Base-by-base conservation (phyloP, 2,113 vertebrate genomes). In the Ammospiza nelsoni region DNA sequence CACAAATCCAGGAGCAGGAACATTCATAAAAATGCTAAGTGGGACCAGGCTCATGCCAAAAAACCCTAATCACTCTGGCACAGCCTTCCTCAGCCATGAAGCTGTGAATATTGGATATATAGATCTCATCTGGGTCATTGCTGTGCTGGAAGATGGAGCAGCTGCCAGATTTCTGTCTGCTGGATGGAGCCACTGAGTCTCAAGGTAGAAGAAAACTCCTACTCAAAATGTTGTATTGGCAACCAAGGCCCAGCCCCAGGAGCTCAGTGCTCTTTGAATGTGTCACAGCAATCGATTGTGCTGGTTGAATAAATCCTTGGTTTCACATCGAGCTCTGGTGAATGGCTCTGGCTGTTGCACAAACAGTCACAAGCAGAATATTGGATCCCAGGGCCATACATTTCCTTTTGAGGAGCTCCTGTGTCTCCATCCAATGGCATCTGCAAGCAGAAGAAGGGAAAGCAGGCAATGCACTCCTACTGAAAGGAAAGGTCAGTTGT, bases 111-210 rank as follows among this genome's bases (percentile, higher is more conserved):
- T 25, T 41, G 52, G 82, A 69, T 85, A 19, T 35, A 35, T 37
- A 58, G 78, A 85, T 41, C 68, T 85, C 79, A 55, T 74, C 65
- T 89, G 77, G 66, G 68, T 59, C 69, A 29, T 54, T 0, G 0
- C 35, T 78, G 51, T 35, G 46, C 84, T 90, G 80, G 72, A 87
- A 88, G 66, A 28, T 41, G 76, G 41, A 66, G 65, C 54, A 72
- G 61, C 85, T 91, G 73, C 87, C 88, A 84, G 57, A 27, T 81
- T 95, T 84, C 48, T 87, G 9, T 52, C 68, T 89, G 39, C 76
- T 76, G 81, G 33, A 29, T 15, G 49, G 68, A 66, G 41, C 14
- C 23, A 8, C 29, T 14, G 79, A 61, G 61, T 52, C 48, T 65
- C 41, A n/a, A 72, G 51, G 41, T 7, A 69, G 75, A 33, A 55